These are phyloP conservation scores for Caenorhabditis drosophilae DNA, from an alignment of 2,888 invertebrate species.

Conservation along the genomic window DNA sequence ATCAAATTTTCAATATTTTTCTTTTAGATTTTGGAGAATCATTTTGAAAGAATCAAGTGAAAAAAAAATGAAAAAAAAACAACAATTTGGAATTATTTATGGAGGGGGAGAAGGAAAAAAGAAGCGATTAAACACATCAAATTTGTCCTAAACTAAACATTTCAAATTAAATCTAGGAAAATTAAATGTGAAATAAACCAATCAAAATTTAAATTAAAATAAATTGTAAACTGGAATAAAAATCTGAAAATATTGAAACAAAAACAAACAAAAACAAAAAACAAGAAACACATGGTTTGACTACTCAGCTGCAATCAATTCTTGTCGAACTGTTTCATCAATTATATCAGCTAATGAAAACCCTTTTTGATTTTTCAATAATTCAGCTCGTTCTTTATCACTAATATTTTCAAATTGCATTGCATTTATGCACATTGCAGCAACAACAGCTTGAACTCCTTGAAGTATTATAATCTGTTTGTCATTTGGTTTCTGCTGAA, in stretches of 20 bases:
- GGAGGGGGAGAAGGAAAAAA: neutral
- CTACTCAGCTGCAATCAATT: constrained; percentile 34
- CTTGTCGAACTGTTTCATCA: constrained; percentile 29
- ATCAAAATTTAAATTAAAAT: too few species aligned
- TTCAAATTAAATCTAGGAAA: neutral
- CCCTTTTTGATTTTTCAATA: constrained; percentile 14
- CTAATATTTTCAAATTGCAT: constrained; percentile 21
- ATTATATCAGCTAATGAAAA: constrained; percentile 28
- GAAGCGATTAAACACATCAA: too few species aligned
- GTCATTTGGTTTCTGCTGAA: constrained; percentile 35
- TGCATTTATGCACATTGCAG: constrained; percentile 31
- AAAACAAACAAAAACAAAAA: neutral
- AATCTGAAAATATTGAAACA: constrained; percentile 3
- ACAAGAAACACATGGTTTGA: constrained; percentile 5
- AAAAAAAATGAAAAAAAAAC: neutral
- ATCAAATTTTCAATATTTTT: too few species aligned
- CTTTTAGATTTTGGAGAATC: neutral
- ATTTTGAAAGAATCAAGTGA: constrained; percentile 1
- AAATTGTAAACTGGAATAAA: too few species aligned
- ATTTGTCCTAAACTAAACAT: neutral
- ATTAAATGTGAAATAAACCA: constrained; percentile 1
- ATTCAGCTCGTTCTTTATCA: constrained; percentile 20
- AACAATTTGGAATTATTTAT: neutral
- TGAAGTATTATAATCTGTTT: constrained; percentile 37
- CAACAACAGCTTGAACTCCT: constrained; percentile 38